Conservation (phyloP, 2,888 invertebrate species). For the Trachelus troglodyta region DNA sequence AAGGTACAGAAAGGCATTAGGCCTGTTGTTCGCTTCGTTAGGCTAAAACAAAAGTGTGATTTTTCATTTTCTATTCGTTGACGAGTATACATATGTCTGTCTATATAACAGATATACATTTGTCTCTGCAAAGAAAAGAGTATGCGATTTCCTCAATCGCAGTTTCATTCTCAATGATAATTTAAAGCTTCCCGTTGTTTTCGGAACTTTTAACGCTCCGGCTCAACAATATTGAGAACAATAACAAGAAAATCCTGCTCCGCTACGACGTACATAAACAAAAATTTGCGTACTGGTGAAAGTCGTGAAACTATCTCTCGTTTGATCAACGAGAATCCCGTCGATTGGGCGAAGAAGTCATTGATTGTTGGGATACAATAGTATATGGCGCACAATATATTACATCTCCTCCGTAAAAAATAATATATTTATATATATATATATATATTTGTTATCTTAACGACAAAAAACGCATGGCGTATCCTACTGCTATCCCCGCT, state of each 20-base stretch:
- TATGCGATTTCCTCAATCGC: background rate
- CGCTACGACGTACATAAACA: background rate
- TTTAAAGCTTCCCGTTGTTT: slow-evolving; percentile 16
- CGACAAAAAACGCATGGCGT: background rate
- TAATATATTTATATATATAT: background rate
- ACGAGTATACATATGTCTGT: slow-evolving; percentile 16
- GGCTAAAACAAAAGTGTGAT: slow-evolving; percentile 46
- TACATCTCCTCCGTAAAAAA: background rate
- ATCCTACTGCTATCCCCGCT: background rate
- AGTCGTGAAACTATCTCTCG: background rate
- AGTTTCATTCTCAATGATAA: background rate
- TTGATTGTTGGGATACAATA: background rate
- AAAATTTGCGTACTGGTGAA: background rate
- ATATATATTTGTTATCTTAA: background rate
- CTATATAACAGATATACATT: background rate
- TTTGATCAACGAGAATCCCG: too few relatives aligned
- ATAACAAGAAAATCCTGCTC: background rate
- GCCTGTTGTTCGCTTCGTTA: slow-evolving; percentile 54
- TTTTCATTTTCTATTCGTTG: slow-evolving; percentile 25
- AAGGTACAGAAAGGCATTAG: slow-evolving; percentile 59
- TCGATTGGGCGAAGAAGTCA: background rate
- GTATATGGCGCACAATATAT: background rate
- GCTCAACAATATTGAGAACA: background rate
- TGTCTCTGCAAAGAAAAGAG: slow-evolving; percentile 4
- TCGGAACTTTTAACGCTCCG: slow-evolving; percentile 7